Evolutionary conservation across 2,888 invertebrate genomes (phyloP), one percentile per base, ranked within the genome.

Genomic region (Drosophila conformis): DNA sequence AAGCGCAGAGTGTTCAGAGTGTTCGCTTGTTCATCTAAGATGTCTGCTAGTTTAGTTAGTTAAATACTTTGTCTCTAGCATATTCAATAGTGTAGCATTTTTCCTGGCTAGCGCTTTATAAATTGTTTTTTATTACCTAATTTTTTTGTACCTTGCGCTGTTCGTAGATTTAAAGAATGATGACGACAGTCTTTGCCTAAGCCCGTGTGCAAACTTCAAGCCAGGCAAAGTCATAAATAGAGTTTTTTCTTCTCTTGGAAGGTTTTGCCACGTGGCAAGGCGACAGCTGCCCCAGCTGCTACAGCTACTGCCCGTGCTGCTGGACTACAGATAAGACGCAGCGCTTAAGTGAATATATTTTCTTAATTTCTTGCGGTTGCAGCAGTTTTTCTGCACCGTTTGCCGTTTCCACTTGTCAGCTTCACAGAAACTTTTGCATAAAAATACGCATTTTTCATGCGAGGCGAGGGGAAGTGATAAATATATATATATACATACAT

Each of bases 301-400:
- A 27, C 29, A n/a, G n/a, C 38, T 29, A n/a, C 40, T 6, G 57
- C 40, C n/a, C 21, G 36, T 42, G 46, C 66, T 67, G 67, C 33
- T 67, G 15, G 65, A 33, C 66, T 35, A 27, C 36, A 84, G 85
- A 87, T 85, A 85, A 87, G 87, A 76, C 67, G 40, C 71, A 58
- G 51, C 49, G 60, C 25, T 69, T 74, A 75, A 82, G 78, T 78
- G 76, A 84, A 84, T 87, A 82, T 82, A 46, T 74, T 75, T 74
- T 73, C 74, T 84, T 80, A 79, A 76, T 78, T 82, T 77, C 69
- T 69, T 85, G 87, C 81, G 72, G 66, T 58, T 73, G 75, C 77
- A 82, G 87, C 85, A 83, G 73, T 85, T 85, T 84, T 81, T 78
- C 68, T 62, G 64, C 83, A 27, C 48, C 62, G 77, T 69, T 80